phyloP scores from a whole-genome alignment of 2,797 vertebrate genomes.

The Diplodus sargus region DNA sequence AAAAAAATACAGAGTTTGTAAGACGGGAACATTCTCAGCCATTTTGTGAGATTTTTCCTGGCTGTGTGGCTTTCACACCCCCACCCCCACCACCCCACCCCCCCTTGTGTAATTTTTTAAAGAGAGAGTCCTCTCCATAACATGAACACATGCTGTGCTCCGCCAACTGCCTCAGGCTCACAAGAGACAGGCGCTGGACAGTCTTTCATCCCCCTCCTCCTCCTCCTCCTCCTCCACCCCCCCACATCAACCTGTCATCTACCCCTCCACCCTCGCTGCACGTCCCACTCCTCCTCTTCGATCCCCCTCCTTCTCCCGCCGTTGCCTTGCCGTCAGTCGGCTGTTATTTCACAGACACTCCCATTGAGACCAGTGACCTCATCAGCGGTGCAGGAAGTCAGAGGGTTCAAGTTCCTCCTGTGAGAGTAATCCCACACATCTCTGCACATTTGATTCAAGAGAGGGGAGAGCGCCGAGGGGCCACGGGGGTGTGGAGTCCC shows the following conservation, averaged over 20 bases:
- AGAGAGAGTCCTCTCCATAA: slow-evolving; percentile 67
- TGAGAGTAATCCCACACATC: slow-evolving; percentile 86
- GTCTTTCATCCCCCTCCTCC: not conserved
- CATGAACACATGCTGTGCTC: slow-evolving; percentile 68
- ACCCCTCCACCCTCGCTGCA: slow-evolving; percentile 43
- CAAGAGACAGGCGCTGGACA: slow-evolving; percentile 55
- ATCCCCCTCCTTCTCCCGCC: slow-evolving; percentile 43
- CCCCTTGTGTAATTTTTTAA: slow-evolving; percentile 36
- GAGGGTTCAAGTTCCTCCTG: slow-evolving; percentile 85
- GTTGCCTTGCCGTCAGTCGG: slow-evolving; percentile 48
- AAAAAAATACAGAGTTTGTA: slow-evolving; percentile 57
- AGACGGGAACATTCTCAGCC: slow-evolving; percentile 58
- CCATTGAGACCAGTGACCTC: slow-evolving; percentile 86
- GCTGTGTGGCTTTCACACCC: slow-evolving; percentile 52
- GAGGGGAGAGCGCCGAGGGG: slow-evolving; percentile 41
- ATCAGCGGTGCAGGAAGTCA: slow-evolving; percentile 87
- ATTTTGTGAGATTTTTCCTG: slow-evolving; percentile 77
- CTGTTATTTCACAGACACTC: slow-evolving; percentile 84
- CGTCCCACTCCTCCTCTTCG: slow-evolving; percentile 36
- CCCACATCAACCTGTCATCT: slow-evolving; percentile 70
- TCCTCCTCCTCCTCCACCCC: slow-evolving; percentile 31
- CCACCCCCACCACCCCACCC: slow-evolving; percentile 60
- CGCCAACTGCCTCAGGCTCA: slow-evolving; percentile 62
- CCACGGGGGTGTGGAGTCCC: slow-evolving; percentile 71
- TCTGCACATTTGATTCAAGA: slow-evolving; percentile 70